These are phyloP conservation scores for Crocuta crocuta DNA, from an alignment of 2,113 vertebrate genomes.

Conservation along the genomic window DNA sequence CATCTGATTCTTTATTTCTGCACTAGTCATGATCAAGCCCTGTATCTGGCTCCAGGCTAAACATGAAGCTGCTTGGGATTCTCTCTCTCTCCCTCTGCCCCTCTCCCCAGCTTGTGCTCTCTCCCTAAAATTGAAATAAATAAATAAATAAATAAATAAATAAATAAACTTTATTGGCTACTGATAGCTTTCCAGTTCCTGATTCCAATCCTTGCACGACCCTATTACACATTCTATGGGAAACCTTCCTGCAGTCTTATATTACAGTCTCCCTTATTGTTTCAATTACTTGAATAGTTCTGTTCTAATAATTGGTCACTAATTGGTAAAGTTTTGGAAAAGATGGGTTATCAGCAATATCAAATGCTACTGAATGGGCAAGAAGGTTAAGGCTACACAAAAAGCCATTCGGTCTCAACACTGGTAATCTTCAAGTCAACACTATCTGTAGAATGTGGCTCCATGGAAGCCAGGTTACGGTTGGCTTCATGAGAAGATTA, in stretches of 20 bases:
- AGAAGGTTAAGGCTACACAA: neutral
- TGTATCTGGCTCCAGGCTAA: too few species aligned
- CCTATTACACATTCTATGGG: neutral
- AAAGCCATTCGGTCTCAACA: neutral
- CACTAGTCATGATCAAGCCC: too few species aligned
- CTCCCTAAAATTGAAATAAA: too few species aligned
- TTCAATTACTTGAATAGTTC: constrained; percentile 36
- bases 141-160: neutral
- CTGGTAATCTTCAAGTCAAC: neutral
- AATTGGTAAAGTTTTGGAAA: constrained; percentile 1
- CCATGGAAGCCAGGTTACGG: neutral
- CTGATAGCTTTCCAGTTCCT: neutral
- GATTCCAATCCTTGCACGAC: neutral
- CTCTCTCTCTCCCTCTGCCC: too few species aligned
- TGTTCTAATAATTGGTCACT: constrained; percentile 4
- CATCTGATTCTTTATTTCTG: too few species aligned
- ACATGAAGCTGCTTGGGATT: too few species aligned
- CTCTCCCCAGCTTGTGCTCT: too few species aligned
- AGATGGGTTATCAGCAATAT: neutral
- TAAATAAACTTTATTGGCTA: neutral
- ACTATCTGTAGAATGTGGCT: neutral
- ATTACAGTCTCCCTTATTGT: neutral
- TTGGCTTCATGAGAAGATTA: neutral
- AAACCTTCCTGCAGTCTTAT: neutral
- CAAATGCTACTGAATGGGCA: neutral